Conservation (phyloP, 2,797 vertebrate species). For the Rhyacichthys aspro region DNA sequence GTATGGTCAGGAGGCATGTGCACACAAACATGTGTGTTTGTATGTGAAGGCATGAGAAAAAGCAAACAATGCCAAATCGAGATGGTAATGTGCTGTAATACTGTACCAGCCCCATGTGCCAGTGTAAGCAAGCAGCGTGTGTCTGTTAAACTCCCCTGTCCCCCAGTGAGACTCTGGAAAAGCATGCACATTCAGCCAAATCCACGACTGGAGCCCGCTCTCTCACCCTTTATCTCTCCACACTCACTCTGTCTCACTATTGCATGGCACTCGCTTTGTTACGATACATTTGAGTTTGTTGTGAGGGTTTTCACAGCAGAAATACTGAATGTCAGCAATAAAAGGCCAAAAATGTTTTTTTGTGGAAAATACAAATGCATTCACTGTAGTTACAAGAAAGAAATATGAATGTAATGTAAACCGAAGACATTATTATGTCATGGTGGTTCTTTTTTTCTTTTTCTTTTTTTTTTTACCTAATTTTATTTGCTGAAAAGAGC, state of each 20-base stretch:
- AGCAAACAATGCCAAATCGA: slow-evolving; percentile 72
- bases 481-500: slow-evolving; percentile 11
- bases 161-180: slow-evolving; percentile 70
- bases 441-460: too few species aligned
- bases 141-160: slow-evolving; percentile 70
- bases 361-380: not conserved
- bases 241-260: slow-evolving; percentile 14
- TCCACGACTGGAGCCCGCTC: slow-evolving; percentile 43
- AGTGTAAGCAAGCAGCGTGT: slow-evolving; percentile 68
- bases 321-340: not conserved
- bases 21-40: slow-evolving; percentile 58
- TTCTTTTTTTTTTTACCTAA: not conserved
- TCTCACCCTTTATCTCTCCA: slow-evolving; percentile 21
- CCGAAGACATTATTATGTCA: not conserved
- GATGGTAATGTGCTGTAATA: slow-evolving; percentile 72
- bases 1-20: slow-evolving; percentile 68
- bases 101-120: slow-evolving; percentile 69
- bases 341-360: not conserved
- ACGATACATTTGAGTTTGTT: slow-evolving; percentile 9
- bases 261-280: slow-evolving; percentile 25
- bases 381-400: not conserved
- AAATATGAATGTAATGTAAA: not conserved
- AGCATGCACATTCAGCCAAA: slow-evolving; percentile 64
- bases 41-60: slow-evolving; percentile 67
- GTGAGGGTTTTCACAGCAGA: not conserved